phyloP scores from a whole-genome alignment of 2,888 invertebrate species.

The Tuberolachnus salignus region DNA sequence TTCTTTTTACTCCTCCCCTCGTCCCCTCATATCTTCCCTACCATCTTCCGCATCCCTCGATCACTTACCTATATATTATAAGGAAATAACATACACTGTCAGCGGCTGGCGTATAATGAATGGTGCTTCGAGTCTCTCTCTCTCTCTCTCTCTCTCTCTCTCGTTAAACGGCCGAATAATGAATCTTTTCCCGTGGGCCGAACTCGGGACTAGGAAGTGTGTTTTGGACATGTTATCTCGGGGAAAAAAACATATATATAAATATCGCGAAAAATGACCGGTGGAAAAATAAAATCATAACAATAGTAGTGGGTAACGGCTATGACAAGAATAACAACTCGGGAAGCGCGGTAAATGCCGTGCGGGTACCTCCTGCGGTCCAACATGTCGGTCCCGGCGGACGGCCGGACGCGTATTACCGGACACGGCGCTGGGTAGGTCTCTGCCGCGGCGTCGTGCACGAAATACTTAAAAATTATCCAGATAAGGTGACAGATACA shows the following conservation, averaged over 20 bases:
- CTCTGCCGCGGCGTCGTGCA: no score
- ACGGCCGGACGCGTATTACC: no score
- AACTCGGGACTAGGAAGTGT: constrained; percentile 15
- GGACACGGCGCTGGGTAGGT: no score
- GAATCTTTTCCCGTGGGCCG: constrained; percentile 34
- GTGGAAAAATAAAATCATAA: constrained; percentile 13
- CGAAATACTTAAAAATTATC: no score
- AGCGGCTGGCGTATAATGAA: constrained; percentile 37
- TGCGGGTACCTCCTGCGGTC: no score
- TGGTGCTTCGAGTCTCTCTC: constrained; percentile 40
- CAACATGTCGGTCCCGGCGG: no score
- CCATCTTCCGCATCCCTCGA: background rate
- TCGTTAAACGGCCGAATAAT: constrained; percentile 47
- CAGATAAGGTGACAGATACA: no score
- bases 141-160: no score
- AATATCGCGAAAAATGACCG: background rate
- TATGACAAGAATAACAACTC: background rate
- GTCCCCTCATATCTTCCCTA: background rate
- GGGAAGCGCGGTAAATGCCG: no score
- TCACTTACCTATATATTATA: background rate
- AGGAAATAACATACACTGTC: constrained; percentile 52
- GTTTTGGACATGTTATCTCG: constrained; percentile 40
- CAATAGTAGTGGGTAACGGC: background rate
- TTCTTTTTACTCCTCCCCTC: constrained; percentile 27
- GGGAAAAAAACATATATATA: constrained; percentile 9